Conservation (phyloP, 1,140 invertebrate species). For the Delia radicum region DNA sequence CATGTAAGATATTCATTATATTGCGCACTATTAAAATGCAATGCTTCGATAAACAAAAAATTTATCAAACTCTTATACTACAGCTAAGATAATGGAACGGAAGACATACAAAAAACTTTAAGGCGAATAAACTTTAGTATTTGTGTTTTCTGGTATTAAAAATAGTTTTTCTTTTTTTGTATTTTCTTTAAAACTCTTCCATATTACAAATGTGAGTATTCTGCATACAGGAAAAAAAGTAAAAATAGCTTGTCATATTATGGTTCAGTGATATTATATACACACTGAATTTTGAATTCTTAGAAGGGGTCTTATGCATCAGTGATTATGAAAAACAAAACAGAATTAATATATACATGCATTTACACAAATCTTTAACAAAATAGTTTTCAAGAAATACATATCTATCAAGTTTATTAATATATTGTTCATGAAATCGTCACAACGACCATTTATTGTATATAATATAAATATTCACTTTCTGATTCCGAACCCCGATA, state of each 20-base stretch:
- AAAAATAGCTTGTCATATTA: conserved; percentile 2
- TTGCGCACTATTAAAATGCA: too few species aligned
- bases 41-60: neutral
- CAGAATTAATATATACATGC: too few species aligned
- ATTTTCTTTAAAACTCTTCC: neutral
- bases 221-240: neutral
- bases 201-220: neutral
- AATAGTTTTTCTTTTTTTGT: neutral
- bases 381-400: too few species aligned
- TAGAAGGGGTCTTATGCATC: neutral
- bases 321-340: neutral
- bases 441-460: too few species aligned
- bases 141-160: neutral
- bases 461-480: too few species aligned
- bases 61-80: neutral
- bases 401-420: too few species aligned
- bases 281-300: neutral
- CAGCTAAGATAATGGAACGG: neutral
- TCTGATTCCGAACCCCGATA: too few species aligned
- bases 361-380: too few species aligned
- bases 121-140: neutral
- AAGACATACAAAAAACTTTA: neutral
- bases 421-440: too few species aligned
- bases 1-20: neutral
- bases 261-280: neutral